Percentiles rank a stretch among this genome's conserved stretches.
These are phyloP conservation scores for Gambusia affinis DNA, from an alignment of 2,113 vertebrate genomes.

Conservation along the genomic window DNA sequence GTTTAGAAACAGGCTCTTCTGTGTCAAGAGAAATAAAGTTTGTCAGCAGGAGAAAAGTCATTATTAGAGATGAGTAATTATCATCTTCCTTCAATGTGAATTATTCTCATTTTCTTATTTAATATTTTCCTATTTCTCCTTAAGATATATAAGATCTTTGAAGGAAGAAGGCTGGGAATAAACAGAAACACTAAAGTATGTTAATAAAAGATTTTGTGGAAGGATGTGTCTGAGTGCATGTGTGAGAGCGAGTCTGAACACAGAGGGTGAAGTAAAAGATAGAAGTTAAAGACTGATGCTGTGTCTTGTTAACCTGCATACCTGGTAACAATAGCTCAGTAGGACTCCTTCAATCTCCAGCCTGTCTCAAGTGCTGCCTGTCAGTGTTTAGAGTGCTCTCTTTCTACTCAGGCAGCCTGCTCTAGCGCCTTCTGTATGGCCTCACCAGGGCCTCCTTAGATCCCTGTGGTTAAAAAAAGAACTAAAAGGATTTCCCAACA, in stretches of 20 bases:
- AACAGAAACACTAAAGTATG: conserved; percentile 29
- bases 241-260: conserved; percentile 24
- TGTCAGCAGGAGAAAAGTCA: conserved; percentile 51
- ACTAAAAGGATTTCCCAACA: conserved; percentile 63
- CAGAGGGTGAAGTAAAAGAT: conserved; percentile 53
- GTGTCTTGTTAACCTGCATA: conserved; percentile 72
- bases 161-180: background rate
- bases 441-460: conserved; percentile 55
- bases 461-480: conserved; percentile 47
- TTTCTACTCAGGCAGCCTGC: conserved; percentile 60
- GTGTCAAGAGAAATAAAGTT: conserved; percentile 49
- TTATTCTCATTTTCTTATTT: conserved; percentile 36
- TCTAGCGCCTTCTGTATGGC: conserved; percentile 58
- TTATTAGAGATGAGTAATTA: conserved; percentile 43
- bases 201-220: conserved; percentile 11
- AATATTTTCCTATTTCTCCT: background rate
- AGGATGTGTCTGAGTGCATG: conserved; percentile 8
- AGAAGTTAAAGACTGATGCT: conserved; percentile 56
- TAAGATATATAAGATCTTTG: conserved; percentile 34
- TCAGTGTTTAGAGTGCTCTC: conserved; percentile 69
- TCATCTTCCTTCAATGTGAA: conserved; percentile 25
- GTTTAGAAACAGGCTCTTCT: conserved; percentile 2
- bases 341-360: conserved; percentile 64
- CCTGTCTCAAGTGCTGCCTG: conserved; percentile 74
- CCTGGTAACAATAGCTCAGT: conserved; percentile 64